Evolutionary conservation across 2,888 invertebrate species (phyloP).

Genomic region (Stenotaenia linearis): DNA sequence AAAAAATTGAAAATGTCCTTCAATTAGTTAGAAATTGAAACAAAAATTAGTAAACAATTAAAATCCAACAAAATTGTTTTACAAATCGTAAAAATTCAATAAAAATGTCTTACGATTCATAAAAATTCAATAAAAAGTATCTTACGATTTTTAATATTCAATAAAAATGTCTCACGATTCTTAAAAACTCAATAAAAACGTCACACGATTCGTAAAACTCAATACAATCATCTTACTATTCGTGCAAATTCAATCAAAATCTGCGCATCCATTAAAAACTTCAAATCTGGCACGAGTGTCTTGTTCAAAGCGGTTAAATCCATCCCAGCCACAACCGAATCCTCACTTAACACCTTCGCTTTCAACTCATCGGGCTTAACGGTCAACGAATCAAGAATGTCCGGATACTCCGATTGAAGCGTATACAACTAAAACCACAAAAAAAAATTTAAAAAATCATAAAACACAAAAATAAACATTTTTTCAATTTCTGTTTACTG

Average conservation of each 20-base stretch:
- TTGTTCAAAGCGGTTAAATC: slow-evolving; percentile 35
- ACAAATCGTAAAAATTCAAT: too few relatives aligned
- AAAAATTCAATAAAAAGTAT: too few relatives aligned
- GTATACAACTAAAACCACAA: slow-evolving; percentile 37
- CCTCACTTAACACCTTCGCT: slow-evolving; percentile 33
- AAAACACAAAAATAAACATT: not conserved
- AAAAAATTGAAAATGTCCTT: not conserved
- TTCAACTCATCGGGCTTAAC: slow-evolving; percentile 36
- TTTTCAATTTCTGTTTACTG: too few relatives aligned
- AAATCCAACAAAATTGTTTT: too few relatives aligned
- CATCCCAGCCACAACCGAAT: slow-evolving; percentile 34
- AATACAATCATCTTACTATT: too few relatives aligned
- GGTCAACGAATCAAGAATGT: slow-evolving; percentile 37
- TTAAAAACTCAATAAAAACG: too few relatives aligned
- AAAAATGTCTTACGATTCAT: too few relatives aligned
- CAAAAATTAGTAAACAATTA: too few relatives aligned
- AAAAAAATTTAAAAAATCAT: slow-evolving; percentile 6
- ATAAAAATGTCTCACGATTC: slow-evolving; percentile 37
- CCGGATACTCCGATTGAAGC: slow-evolving; percentile 37
- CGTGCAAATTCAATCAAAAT: slow-evolving; percentile 38
- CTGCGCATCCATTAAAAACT: slow-evolving; percentile 38
- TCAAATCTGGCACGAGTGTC: slow-evolving; percentile 37
- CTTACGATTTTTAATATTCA: not conserved
- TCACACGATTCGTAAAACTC: too few relatives aligned
- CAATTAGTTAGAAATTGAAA: too few relatives aligned